These are phyloP conservation scores for Beris morrisii DNA, from an alignment of 2,888 invertebrate genomes.

Conservation along the genomic window DNA sequence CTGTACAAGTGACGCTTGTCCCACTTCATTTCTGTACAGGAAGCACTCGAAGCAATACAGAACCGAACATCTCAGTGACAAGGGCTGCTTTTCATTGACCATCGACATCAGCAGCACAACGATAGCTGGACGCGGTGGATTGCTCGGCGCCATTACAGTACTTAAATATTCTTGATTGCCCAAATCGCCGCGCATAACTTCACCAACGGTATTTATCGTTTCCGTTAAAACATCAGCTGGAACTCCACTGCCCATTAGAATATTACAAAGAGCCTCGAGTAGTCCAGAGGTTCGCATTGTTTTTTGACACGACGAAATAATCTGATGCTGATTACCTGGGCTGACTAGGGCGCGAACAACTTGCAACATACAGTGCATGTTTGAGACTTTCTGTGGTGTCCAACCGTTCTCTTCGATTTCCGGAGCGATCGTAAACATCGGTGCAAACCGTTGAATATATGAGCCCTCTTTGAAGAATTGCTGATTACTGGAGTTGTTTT, in stretches of 20 bases:
- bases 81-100: constrained; percentile 97
- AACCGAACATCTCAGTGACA: constrained; percentile 86
- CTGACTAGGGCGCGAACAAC: constrained; percentile 89
- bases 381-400: constrained; percentile 93
- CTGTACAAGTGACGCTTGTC: constrained; percentile 85
- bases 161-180: constrained; percentile 91
- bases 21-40: constrained; percentile 87
- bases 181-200: constrained; percentile 84
- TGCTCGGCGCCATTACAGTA: constrained; percentile 87
- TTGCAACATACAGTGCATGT: constrained; percentile 89
- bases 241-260: constrained; percentile 94
- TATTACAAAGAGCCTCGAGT: constrained; percentile 79
- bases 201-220: constrained; percentile 92
- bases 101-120: constrained; percentile 96
- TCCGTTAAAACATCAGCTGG: constrained; percentile 96
- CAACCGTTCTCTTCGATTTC: constrained; percentile 76
- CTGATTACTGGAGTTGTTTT: constrained; percentile 96
- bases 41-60: constrained; percentile 97
- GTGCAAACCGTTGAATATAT: constrained; percentile 86
- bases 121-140: constrained; percentile 90
- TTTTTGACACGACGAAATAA: constrained; percentile 80
- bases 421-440: constrained; percentile 81
- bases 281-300: constrained; percentile 84
- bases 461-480: constrained; percentile 98
- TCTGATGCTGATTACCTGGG: constrained; percentile 88